These are phyloP conservation scores for Ganaspis brasiliensis DNA, from an alignment of 2,888 invertebrate species.

Conservation along the genomic window DNA sequence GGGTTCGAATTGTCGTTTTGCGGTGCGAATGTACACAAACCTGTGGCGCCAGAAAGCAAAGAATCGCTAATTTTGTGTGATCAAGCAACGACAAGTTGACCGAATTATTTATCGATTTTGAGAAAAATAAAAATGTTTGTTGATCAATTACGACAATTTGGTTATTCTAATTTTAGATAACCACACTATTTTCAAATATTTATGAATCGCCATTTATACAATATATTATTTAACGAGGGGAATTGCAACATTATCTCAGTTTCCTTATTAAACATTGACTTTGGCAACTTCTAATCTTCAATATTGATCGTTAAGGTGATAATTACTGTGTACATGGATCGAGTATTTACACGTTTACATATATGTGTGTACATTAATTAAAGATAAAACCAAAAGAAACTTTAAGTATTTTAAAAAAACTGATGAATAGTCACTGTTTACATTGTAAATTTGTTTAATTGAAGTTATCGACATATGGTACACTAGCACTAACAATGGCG, in stretches of 20 bases:
- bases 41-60: conserved; percentile 23
- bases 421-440: background rate
- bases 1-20: background rate
- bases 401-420: background rate
- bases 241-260: background rate
- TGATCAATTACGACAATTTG: too few relatives aligned
- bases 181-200: too few relatives aligned
- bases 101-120: background rate
- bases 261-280: conserved; percentile 18
- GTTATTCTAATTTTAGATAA: too few relatives aligned
- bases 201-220: too few relatives aligned
- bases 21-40: conserved; percentile 6
- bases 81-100: conserved; percentile 10
- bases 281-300: conserved; percentile 6
- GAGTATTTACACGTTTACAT: background rate
- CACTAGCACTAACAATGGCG: too few relatives aligned
- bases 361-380: conserved; percentile 1
- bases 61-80: background rate
- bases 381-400: background rate
- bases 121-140: background rate
- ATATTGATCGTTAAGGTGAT: conserved; percentile 29
- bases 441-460: too few relatives aligned
- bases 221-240: too few relatives aligned
- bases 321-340: conserved; percentile 2
- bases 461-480: too few relatives aligned